Conservation (phyloP, 2,113 vertebrate genomes). For the Pleuronectes platessa region DNA sequence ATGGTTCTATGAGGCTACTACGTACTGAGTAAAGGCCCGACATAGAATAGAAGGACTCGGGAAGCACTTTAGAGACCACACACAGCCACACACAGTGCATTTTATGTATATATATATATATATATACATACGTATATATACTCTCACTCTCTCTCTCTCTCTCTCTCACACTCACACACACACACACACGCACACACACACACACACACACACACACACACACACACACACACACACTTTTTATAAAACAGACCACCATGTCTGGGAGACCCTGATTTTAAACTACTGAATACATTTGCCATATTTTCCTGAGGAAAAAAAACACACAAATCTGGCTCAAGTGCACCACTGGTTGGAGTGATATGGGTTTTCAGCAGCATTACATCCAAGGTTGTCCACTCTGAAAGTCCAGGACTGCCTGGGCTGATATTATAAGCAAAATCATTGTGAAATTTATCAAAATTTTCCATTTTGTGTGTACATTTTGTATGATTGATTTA, state of each 20-base stretch:
- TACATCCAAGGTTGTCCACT: slow-evolving; percentile 1
- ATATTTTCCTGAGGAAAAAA: slow-evolving; percentile 78
- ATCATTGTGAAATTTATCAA: not conserved
- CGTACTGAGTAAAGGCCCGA: slow-evolving; percentile 62
- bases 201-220: not conserved
- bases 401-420: not conserved
- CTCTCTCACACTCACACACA: not conserved
- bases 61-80: slow-evolving; percentile 75
- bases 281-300: slow-evolving; percentile 54
- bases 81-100: slow-evolving; percentile 45
- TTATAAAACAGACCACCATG: slow-evolving; percentile 48
- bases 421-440: not conserved
- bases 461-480: not conserved
- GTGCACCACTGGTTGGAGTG: slow-evolving; percentile 38
- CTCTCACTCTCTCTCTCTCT: not conserved
- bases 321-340: slow-evolving; percentile 49
- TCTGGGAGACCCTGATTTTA: slow-evolving; percentile 81
- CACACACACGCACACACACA: slow-evolving; percentile 10
- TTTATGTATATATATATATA: slow-evolving; percentile 41
- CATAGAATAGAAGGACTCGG: slow-evolving; percentile 66
- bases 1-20: slow-evolving; percentile 65
- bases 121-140: slow-evolving; percentile 8
- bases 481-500: not conserved
- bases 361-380: slow-evolving; percentile 51
- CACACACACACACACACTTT: slow-evolving; percentile 26